Conservation (phyloP, 2,888 invertebrate species). For the Ophioninae sp. region DNA sequence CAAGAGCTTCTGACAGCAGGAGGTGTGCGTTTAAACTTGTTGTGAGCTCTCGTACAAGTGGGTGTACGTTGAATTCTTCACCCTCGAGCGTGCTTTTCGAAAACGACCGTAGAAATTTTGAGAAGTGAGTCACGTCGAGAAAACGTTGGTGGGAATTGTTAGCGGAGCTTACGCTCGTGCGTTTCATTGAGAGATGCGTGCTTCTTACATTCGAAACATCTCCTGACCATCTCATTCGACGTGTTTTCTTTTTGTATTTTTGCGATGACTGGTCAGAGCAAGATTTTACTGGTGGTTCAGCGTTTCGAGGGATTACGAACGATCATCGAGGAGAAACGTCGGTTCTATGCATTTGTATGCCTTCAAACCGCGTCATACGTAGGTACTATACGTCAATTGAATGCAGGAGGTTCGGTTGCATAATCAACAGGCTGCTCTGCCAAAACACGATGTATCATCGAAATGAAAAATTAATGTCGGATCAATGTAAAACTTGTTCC, state of each 20-base stretch:
- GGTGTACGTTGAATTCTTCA: slow-evolving; percentile 4
- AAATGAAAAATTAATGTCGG: slow-evolving; percentile 14
- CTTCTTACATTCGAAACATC: slow-evolving; percentile 5
- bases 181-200: slow-evolving; percentile 40
- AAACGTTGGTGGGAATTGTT: slow-evolving; percentile 14
- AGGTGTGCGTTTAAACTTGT: neutral
- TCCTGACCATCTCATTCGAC: neutral
- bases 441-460: slow-evolving; percentile 22
- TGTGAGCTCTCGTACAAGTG: slow-evolving; percentile 10
- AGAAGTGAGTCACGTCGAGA: neutral
- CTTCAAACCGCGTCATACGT: neutral
- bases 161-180: slow-evolving; percentile 7
- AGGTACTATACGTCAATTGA: slow-evolving; percentile 7
- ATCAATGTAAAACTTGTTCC: neutral
- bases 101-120: slow-evolving; percentile 4
- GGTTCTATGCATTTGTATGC: neutral
- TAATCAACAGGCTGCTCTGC: slow-evolving; percentile 28
- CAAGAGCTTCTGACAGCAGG: neutral
- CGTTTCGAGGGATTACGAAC: neutral
- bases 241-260: neutral
- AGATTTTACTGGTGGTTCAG: neutral
- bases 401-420: slow-evolving; percentile 30
- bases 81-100: slow-evolving; percentile 14
- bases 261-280: slow-evolving; percentile 9
- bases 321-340: neutral